These are phyloP conservation scores for Urophycis tenuis DNA, from an alignment of 2,797 vertebrate species.

Conservation along the genomic window DNA sequence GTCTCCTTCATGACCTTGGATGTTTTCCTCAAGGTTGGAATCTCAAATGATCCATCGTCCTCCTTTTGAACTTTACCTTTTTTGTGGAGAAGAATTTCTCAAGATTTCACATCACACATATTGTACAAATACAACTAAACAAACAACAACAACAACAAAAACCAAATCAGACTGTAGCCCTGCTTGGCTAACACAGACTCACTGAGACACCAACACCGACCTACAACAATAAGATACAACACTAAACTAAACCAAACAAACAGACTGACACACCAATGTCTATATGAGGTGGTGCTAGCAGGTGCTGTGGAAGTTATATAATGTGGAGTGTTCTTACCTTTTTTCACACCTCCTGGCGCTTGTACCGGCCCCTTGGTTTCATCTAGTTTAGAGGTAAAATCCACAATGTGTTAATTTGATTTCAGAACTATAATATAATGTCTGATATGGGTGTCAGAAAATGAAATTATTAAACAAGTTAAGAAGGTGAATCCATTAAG, in stretches of 20 bases:
- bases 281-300: not conserved
- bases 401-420: slow-evolving; percentile 39
- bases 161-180: not conserved
- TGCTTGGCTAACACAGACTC: not conserved
- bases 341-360: slow-evolving; percentile 84
- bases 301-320: not conserved
- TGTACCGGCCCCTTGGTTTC: slow-evolving; percentile 77
- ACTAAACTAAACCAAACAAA: not conserved
- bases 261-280: not conserved
- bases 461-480: not conserved
- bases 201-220: not conserved
- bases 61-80: slow-evolving; percentile 69
- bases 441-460: not conserved
- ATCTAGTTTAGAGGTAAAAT: slow-evolving; percentile 62
- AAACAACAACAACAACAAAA: slow-evolving; percentile 8
- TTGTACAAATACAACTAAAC: slow-evolving; percentile 17
- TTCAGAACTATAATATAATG: not conserved
- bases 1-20: slow-evolving; percentile 55
- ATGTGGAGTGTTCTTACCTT: slow-evolving; percentile 74
- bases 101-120: slow-evolving; percentile 68
- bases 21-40: slow-evolving; percentile 69
- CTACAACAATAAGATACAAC: not conserved
- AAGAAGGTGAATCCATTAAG: not conserved
- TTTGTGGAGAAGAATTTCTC: slow-evolving; percentile 64
- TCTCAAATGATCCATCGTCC: slow-evolving; percentile 69